Evolutionary conservation across 2,113 vertebrate genomes (phyloP), one percentile per base, ranked within the genome.

Genomic region (Nettapus auritus): DNA sequence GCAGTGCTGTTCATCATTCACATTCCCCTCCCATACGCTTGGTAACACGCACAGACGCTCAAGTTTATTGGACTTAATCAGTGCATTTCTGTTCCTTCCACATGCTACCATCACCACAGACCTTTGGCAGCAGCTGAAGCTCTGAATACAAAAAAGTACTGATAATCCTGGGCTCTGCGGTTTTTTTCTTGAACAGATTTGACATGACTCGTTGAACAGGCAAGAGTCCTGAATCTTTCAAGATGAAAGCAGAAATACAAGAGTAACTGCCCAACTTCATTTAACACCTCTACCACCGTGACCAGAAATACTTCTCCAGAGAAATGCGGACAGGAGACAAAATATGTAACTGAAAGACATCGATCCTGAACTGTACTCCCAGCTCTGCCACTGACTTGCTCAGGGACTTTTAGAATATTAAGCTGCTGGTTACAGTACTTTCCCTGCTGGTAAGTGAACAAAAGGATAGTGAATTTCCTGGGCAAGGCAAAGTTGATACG

Each of bases 241-340:
- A 52, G 87, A 70, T 82, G 28, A 76, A 95, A 92, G 68, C 36
- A 95, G 53, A 82, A 94, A 69, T 56, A 55, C 33, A 82, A 74
- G 75, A 20, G 11, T 33, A 82, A 53, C 67, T 74, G 56, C 82
- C 89, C 80, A 67, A 63, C 25, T 82, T 77, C n/a, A 60, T 93
- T 77, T 92, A 79, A 83, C 55, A 71, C 64, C 28, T 86, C 53
- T 60, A 71, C 82, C 13, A 38, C 0, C 82, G 33, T 55, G 46
- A 70, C n/a, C 75, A 94, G 90, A 89, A 95, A 90, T 64, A 64
- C 13, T 82, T 69, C 60, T 86, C 60, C 64, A 90, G 67, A 66
- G 28, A 82, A 76, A 52, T 9, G 3, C 31, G 80, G n/a, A 40
- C 62, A 77, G 69, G 25, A 92, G 42, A n/a, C 46, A 68, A 78